Base-by-base conservation (phyloP, 2,888 invertebrate species). In the Diabrotica balteata region DNA sequence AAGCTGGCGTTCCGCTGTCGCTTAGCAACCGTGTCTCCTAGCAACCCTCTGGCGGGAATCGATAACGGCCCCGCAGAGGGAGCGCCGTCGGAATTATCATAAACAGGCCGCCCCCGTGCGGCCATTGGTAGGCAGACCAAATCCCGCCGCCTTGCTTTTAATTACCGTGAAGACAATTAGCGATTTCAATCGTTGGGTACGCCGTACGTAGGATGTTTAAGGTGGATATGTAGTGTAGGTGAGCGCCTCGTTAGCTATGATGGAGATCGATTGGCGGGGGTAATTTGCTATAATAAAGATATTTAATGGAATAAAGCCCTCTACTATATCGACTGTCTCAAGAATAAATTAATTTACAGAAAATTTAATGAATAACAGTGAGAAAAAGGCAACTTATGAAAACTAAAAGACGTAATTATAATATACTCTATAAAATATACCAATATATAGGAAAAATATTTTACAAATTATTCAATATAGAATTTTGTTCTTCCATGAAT, bases 11-110 rank as follows among this genome's bases (percentile, higher is more conserved):
- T 54, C 55, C 22, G 54, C 59, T 64, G 65, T 70, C 58, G 51
- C 70, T 54, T 67, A 67, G 70, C 70, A 67, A 70, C 70, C 51
- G 57, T 58, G 70, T 67, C 57, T 70, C 67, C 62, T 70, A 67
- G 70, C 70, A 70, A 70, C 70, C 70, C 70, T 62, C 63, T 59
- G 54, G 62, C 22, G 61, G 55, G 65, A 66, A 70, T 70, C 70
- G 70, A 70, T 70, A 70, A 58, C 69, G 61, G 55, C 32, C 67
- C 62, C 65, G 67, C 32, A 54, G 70, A 67, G 67, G 54, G 54
- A 54, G 54, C 54, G 43, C 54, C 54, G 32, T 7, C 42, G 32
- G 32, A 32, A 54, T 54, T 54, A 67, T 54, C 54, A 54, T 54
- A 54, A 54, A 54, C 11, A 42, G 10, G 54, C 54, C 54, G 54